Base-by-base conservation (phyloP, 92 coral and sea anemone genomes). In the Epizoanthus stellaris region DNA sequence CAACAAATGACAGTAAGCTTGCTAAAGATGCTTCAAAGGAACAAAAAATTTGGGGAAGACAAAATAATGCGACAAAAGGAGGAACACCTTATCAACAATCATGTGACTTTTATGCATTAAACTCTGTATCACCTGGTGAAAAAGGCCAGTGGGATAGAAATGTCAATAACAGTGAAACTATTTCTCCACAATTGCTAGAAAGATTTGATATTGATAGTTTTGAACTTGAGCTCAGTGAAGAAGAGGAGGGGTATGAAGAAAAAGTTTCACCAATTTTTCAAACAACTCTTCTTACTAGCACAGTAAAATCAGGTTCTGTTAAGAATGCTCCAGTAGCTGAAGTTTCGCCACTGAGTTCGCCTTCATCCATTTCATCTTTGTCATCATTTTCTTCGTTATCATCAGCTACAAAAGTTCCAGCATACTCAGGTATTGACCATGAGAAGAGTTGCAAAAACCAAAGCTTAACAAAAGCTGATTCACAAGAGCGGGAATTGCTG, bases 301-400 rank as follows among this genome's bases (percentile, higher is more conserved):
- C 82, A 17, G 56, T 52, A 52, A 76, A 21, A 43, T 43, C 83
- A 4, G 42, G 17, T 36, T 36, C 69, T 11, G 3, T 76, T 57
- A 59, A 36, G 69, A 36, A 58, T 16, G 23, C 68, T 3, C 82
- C 82, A 79, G 20, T 12, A 43, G 9, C 21, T 23, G 83, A 79
- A 40, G 72, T 63, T 5, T 94, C 98, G 7, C 93, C 93, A 0
- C 87, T 81, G 1, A 89, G 95, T 52, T 94, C 98, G 12, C 98
- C 98, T 0, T 94, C 95, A 4, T 94, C 98, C 0, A 25, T 89
- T 13, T 92, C 98, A 5, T 94, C 98, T 16, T 45, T 87, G 77
- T 94, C 98, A 8, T 94, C 98, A 9, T 19, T 79, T 49, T 92
- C 98, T 58, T 94, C 95, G 10, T 74, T 85, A 20, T 87, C 98